A percentile compares a stretch with the other conserved stretches of the same genome.
These are phyloP conservation scores for Cordilura impudica DNA, from an alignment of 2,888 invertebrate species.

Conservation along the genomic window DNA sequence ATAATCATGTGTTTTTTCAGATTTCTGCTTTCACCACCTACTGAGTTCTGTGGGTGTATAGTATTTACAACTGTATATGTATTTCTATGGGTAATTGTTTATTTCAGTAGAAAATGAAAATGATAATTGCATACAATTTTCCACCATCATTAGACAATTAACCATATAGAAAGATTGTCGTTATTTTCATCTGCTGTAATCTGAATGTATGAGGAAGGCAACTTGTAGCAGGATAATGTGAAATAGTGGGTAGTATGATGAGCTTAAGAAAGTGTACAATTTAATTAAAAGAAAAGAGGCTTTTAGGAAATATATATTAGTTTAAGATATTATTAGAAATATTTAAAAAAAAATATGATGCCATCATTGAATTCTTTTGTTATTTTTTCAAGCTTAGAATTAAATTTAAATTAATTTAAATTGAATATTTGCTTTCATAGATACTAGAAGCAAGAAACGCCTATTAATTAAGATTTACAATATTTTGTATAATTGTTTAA, in stretches of 20 bases:
- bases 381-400: not conserved
- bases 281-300: not conserved
- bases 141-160: constrained; percentile 6
- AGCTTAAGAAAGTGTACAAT: not conserved
- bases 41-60: no score
- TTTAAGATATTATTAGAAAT: no score
- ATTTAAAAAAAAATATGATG: not conserved
- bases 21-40: no score
- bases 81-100: not conserved
- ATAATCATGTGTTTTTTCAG: not conserved
- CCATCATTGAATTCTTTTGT: not conserved
- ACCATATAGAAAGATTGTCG: not conserved
- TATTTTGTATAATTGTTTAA: not conserved
- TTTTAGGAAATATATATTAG: no score
- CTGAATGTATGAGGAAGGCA: not conserved
- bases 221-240: not conserved
- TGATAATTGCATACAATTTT: constrained; percentile 28
- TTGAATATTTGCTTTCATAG: not conserved
- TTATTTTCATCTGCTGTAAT: not conserved
- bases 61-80: not conserved
- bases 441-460: not conserved
- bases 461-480: not conserved
- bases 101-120: constrained; percentile 30
- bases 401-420: not conserved
- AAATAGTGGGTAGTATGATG: not conserved